These are phyloP conservation scores for Oncopodura yosiiana DNA, from an alignment of 1,140 invertebrate species.

Conservation along the genomic window DNA sequence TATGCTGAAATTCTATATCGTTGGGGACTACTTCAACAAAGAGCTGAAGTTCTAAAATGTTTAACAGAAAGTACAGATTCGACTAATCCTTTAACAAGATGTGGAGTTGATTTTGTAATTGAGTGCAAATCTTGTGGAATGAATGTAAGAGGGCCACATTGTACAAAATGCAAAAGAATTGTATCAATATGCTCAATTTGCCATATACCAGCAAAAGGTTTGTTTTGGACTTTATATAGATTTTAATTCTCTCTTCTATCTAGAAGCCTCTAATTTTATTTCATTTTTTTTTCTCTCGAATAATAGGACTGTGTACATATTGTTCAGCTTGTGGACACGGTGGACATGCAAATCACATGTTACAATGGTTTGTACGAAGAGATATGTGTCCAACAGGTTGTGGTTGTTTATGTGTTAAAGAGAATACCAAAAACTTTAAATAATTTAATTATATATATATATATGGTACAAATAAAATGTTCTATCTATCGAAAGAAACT, in stretches of 20 bases:
- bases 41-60: constrained; percentile 72
- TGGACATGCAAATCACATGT: constrained; percentile 71
- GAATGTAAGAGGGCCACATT: constrained; percentile 44
- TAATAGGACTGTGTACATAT: constrained; percentile 60
- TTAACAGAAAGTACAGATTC: constrained; percentile 46
- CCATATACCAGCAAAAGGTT: constrained; percentile 70
- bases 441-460: not conserved
- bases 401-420: constrained; percentile 73
- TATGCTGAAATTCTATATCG: constrained; percentile 83
- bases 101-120: constrained; percentile 62
- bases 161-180: constrained; percentile 58
- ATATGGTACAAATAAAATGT: too few relatives aligned
- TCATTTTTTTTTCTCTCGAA: constrained; percentile 31
- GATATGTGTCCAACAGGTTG: constrained; percentile 68
- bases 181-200: constrained; percentile 72
- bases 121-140: constrained; percentile 61
- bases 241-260: not conserved
- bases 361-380: constrained; percentile 63
- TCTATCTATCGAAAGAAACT: too few relatives aligned
- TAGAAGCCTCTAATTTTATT: constrained; percentile 12
- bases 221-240: constrained; percentile 1
- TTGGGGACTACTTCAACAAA: constrained; percentile 68
- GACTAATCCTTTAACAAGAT: constrained; percentile 41
- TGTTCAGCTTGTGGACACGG: constrained; percentile 83
- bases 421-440: constrained; percentile 41